Conservation (phyloP, 2,797 vertebrate genomes). For the Babyrousa celebensis region DNA sequence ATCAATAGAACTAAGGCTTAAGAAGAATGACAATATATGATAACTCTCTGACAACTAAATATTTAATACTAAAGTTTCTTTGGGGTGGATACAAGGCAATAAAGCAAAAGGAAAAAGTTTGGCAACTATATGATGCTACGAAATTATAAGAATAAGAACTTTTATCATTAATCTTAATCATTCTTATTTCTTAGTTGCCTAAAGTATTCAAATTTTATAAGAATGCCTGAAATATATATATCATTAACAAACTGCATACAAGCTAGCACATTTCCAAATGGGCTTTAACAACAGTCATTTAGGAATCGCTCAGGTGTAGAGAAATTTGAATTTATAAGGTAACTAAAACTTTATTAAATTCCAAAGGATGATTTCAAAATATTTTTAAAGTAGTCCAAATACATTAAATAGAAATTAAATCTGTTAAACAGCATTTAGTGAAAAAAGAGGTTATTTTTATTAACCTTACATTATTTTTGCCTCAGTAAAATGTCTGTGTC, state of each 20-base stretch:
- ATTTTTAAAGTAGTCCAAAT: conserved; percentile 5
- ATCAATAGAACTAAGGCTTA: background rate
- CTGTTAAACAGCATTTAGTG: background rate
- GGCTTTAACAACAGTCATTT: background rate
- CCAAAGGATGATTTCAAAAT: conserved; percentile 17
- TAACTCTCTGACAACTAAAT: background rate
- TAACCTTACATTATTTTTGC: conserved; percentile 47
- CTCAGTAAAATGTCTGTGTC: background rate
- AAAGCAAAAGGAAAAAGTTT: background rate
- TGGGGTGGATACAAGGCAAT: background rate
- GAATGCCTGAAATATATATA: background rate
- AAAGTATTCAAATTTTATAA: background rate
- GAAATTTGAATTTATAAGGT: conserved; percentile 46
- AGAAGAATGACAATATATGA: background rate
- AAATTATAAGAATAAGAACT: background rate
- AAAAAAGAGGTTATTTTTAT: background rate
- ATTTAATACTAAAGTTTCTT: background rate
- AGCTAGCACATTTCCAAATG: conserved; percentile 5
- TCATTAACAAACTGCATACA: background rate
- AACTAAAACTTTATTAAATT: background rate
- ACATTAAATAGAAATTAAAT: background rate
- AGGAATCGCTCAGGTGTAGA: background rate
- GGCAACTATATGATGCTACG: background rate
- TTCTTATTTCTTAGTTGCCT: background rate
- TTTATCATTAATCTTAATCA: background rate